Conservation (phyloP, 2,888 invertebrate genomes). For the Micoletzkya japonica region DNA sequence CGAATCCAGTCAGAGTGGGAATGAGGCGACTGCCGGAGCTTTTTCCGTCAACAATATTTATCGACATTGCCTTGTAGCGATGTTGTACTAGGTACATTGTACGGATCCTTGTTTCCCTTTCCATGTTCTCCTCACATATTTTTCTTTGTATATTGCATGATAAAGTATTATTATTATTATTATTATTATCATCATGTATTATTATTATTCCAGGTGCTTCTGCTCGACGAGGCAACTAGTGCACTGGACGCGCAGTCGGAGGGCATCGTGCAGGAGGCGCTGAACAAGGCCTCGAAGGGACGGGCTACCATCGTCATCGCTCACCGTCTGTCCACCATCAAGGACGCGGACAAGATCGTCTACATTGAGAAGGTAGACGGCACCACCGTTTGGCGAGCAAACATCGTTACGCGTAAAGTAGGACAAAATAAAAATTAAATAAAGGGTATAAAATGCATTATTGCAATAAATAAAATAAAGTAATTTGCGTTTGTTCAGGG, state of each 20-base stretch:
- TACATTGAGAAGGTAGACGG: conserved; percentile 54
- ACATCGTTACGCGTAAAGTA: too few relatives aligned
- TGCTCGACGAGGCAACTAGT: conserved; percentile 71
- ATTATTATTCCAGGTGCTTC: conserved; percentile 67
- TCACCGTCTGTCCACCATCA: conserved; percentile 58
- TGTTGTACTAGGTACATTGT: too few relatives aligned
- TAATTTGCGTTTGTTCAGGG: background rate
- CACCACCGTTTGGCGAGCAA: too few relatives aligned
- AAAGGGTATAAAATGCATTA: too few relatives aligned
- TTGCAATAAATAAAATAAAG: too few relatives aligned
- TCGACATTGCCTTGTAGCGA: too few relatives aligned
- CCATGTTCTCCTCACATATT: too few relatives aligned
- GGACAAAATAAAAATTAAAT: too few relatives aligned
- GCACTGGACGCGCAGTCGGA: conserved; percentile 78
- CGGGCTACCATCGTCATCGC: conserved; percentile 57
- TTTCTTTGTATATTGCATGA: too few relatives aligned
- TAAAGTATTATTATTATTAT: too few relatives aligned
- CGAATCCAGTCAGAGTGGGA: background rate
- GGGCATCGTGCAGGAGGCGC: conserved; percentile 73
- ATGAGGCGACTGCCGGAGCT: background rate
- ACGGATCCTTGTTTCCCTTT: too few relatives aligned
- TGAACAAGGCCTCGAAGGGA: conserved; percentile 52
- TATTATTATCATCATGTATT: too few relatives aligned
- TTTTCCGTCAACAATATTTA: background rate
- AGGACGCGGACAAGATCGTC: conserved; percentile 57